These are phyloP conservation scores for Psilanteris sp. DNA, from an alignment of 1,140 invertebrate species.

Conservation along the genomic window DNA sequence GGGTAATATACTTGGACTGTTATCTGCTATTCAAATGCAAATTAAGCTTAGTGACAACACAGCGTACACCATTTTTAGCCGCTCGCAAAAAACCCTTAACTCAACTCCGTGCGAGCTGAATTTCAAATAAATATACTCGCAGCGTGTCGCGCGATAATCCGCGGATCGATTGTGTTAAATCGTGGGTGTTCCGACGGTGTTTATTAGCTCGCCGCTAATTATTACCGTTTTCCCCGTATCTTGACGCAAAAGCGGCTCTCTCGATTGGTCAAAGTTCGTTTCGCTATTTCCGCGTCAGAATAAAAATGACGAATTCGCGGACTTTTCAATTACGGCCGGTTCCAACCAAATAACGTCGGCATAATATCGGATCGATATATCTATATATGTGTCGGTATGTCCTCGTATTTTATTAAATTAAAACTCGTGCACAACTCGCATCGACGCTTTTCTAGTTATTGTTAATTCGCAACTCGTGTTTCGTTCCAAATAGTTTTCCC, in stretches of 20 bases:
- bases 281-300: conserved; percentile 10
- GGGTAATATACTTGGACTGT: conserved; percentile 59
- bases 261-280: no score
- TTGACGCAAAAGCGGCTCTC: no score
- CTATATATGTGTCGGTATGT: neutral
- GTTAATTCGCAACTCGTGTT: conserved; percentile 35
- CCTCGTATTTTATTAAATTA: conserved; percentile 22
- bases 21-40: conserved; percentile 57
- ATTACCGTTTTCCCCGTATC: no score
- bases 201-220: conserved; percentile 51
- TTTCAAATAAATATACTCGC: conserved; percentile 49
- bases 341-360: no score
- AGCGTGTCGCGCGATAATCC: conserved; percentile 26
- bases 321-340: no score
- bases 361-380: no score
- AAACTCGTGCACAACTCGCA: conserved; percentile 28
- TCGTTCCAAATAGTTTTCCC: conserved; percentile 24
- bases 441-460: conserved; percentile 25
- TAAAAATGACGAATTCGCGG: no score
- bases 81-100: conserved; percentile 35
- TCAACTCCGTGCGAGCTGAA: conserved; percentile 32
- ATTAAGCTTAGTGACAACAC: conserved; percentile 58
- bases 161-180: conserved; percentile 37
- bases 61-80: conserved; percentile 41
- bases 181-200: conserved; percentile 53